Conservation (phyloP, 2,797 vertebrate species). For the Channallabes apus region DNA sequence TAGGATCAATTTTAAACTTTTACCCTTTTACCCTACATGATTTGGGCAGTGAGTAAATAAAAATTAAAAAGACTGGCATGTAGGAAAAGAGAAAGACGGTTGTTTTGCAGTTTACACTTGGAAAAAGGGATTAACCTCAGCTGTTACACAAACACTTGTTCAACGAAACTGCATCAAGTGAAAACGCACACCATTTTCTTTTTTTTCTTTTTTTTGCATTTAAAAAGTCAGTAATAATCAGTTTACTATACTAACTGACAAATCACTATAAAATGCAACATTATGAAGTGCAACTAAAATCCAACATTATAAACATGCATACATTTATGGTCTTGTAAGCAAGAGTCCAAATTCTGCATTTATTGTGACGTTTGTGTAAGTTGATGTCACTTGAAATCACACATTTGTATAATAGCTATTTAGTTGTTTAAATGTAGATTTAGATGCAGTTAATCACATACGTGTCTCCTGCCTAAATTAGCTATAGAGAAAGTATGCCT, state of each 20-base stretch:
- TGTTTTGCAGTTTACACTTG: constrained; percentile 16
- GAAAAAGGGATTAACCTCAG: constrained; percentile 17
- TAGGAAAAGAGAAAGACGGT: neutral
- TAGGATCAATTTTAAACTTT: neutral
- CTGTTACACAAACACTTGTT: constrained; percentile 2
- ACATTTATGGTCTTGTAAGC: neutral
- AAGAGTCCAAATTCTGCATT: neutral
- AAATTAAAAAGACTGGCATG: neutral
- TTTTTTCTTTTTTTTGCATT: neutral
- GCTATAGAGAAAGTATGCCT: constrained; percentile 18
- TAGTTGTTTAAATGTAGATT: constrained; percentile 8
- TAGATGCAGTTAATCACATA: constrained; percentile 3
- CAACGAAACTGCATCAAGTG: neutral
- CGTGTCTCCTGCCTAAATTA: constrained; percentile 15
- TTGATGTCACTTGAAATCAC: constrained; percentile 15
- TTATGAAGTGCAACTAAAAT: neutral
- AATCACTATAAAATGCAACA: neutral
- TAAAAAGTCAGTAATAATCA: neutral
- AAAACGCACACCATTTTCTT: neutral
- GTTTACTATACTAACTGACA: constrained; percentile 10
- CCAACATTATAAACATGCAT: constrained; percentile 30
- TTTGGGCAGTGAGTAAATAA: neutral
- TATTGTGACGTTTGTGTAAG: neutral
- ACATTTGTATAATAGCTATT: neutral
- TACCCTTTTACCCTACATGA: neutral